Evolutionary conservation across 2,113 vertebrate species (phyloP).

Genomic region (Pachypanchax playfairii): DNA sequence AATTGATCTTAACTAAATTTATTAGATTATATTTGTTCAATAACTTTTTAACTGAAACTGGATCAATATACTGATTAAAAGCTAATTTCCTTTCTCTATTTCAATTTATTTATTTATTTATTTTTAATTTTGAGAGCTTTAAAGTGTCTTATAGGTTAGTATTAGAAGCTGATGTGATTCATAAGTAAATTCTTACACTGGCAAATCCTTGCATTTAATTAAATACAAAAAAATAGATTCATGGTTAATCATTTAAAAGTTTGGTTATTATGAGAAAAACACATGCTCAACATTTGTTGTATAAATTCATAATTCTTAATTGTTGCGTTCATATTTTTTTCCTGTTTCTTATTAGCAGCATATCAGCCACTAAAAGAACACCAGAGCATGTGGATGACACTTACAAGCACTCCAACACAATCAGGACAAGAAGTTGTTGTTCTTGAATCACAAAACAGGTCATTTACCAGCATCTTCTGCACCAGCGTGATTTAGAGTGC

Average conservation of each 20-base stretch:
- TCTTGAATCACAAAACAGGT: conserved; percentile 16
- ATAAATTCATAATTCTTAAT: not conserved
- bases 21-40: too few relatives aligned
- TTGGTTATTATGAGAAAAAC: too few relatives aligned
- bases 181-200: not conserved
- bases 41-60: not conserved
- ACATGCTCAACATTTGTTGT: not conserved
- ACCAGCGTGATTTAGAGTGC: conserved; percentile 3
- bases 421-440: conserved; percentile 15
- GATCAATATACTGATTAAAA: not conserved
- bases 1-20: too few relatives aligned
- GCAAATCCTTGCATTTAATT: not conserved
- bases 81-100: too few relatives aligned
- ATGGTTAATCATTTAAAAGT: not conserved
- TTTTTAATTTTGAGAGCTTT: too few relatives aligned
- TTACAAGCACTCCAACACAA: conserved; percentile 13
- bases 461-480: conserved; percentile 7
- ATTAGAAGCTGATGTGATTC: not conserved
- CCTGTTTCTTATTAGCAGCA: not conserved
- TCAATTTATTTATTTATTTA: too few relatives aligned
- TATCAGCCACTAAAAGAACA: not conserved
- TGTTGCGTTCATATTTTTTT: not conserved
- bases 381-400: not conserved
- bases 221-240: not conserved
- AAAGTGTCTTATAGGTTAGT: too few relatives aligned